Evolutionary conservation across 1,140 invertebrate genomes (phyloP).

Genomic region (Cyclargus thomasi): DNA sequence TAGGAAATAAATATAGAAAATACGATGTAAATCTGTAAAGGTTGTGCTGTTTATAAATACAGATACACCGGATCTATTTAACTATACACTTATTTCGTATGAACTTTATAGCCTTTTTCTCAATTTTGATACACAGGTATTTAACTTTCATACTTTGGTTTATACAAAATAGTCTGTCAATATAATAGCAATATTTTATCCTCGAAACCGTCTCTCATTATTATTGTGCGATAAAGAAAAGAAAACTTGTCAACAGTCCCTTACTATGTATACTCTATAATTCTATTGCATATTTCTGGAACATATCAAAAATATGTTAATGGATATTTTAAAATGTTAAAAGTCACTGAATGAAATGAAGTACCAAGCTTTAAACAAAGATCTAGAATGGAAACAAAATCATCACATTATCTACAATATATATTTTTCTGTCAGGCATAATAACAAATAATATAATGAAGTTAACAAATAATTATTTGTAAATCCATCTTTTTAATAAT

Average conservation of each 20-base stretch:
- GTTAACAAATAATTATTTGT: not conserved
- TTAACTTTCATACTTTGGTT: no score
- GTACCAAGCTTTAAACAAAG: not conserved
- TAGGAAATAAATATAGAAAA: slow-evolving; percentile 13
- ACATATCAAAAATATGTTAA: not conserved
- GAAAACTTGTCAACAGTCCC: no score
- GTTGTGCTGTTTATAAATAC: not conserved
- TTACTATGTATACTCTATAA: no score
- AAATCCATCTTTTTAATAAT: not conserved
- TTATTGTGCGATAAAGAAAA: no score
- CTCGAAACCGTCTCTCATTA: no score
- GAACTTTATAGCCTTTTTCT: not conserved
- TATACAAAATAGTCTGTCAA: no score
- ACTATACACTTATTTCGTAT: not conserved
- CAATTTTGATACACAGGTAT: no score
- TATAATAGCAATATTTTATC: no score
- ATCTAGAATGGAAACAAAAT: not conserved
- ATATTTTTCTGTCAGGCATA: not conserved
- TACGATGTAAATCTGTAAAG: not conserved
- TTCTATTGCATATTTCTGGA: not conserved
- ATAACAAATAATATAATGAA: not conserved
- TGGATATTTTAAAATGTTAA: not conserved
- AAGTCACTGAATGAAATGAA: not conserved
- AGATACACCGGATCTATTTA: not conserved
- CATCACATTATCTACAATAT: not conserved